Conservation (phyloP, 2,888 invertebrate genomes). For the Phyllotreta striolata region DNA sequence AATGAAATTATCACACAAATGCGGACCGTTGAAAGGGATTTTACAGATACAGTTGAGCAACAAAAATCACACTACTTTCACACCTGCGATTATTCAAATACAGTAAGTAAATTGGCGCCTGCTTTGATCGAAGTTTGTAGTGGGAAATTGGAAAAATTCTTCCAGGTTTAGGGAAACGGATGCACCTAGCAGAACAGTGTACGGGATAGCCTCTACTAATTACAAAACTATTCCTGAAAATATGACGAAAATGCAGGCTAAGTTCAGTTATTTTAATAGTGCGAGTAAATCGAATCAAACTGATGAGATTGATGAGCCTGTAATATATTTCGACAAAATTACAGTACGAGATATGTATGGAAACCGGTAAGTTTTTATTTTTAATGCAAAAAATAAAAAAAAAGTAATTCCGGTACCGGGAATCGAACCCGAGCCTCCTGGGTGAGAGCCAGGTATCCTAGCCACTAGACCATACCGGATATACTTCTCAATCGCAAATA, state of each 20-base stretch:
- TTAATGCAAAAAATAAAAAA: neutral
- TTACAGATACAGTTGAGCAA: conserved; percentile 60
- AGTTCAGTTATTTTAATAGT: conserved; percentile 53
- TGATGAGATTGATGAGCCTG: conserved; percentile 30
- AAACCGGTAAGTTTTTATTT: conserved; percentile 53
- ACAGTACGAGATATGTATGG: conserved; percentile 57
- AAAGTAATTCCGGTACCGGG: conserved; percentile 65
- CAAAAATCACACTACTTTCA: conserved; percentile 55
- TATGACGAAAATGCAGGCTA: conserved; percentile 52
- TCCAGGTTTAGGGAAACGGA: conserved; percentile 53
- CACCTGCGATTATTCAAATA: conserved; percentile 53
- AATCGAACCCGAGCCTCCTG: conserved; percentile 71
- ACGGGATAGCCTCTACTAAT: conserved; percentile 58
- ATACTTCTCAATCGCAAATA: neutral
- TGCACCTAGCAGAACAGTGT: conserved; percentile 53
- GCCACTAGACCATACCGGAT: conserved; percentile 67
- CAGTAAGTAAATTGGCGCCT: neutral
- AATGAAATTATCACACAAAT: conserved; percentile 60
- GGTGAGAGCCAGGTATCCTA: conserved; percentile 69
- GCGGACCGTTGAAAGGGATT: conserved; percentile 60
- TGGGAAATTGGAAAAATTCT: conserved; percentile 28
- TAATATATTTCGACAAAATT: conserved; percentile 54
- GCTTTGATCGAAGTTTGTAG: conserved; percentile 4
- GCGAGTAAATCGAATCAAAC: conserved; percentile 49
- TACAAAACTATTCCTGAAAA: conserved; percentile 52